Base-by-base conservation (phyloP, 2,113 vertebrate species). In the Rafetus swinhoei region DNA sequence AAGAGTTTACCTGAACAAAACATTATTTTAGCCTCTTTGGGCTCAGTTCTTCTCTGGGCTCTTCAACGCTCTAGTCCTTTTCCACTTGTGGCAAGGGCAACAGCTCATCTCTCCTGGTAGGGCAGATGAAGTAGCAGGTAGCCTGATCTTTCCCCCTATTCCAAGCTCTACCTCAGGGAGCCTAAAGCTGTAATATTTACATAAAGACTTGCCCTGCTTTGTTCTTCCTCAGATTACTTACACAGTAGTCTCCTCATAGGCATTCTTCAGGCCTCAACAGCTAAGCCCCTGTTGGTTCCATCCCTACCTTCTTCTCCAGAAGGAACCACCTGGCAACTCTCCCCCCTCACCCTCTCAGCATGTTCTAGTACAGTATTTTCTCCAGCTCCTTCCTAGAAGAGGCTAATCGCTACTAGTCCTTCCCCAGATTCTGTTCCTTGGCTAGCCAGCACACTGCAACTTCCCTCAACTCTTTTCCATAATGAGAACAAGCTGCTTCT, bases 31-130 rank as follows among this genome's bases (percentile, higher is more conserved):
- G 29, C 29, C 21, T 80, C 35, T 24, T 4, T 82, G 9, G 13
- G 25, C 39, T 22, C 0, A 1, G 0, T 35, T 27, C 7, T 2
- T 29, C 16, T 62, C 29, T 57, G 7, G 4, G 65, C 3, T 29
- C 74, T 81, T 50, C 18, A 65, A 7, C 35, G 89, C 84, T 50
- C 15, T 69, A 2, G 14, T 88, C 3, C 85, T 91, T 29, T 69
- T 9, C 16, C 85, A 0, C 0, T 45, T 90, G 77, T 91, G 21
- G 35, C 82, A 74, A 45, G 24, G 5, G 80, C 25, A 53, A 29
- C 39, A 35, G 13, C 60, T 96, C n/a, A 24, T 3, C 2, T 84
- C 35, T 56, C 50, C 21, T 2, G 2, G 25, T 35, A 83, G 25
- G 21, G 87, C 56, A 92, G 4, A 24, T 25, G 25, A 24, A 52